Evolutionary conservation across 2,888 invertebrate species (phyloP), one percentile per base, ranked within the genome.

Genomic region (Archips crataeganus): DNA sequence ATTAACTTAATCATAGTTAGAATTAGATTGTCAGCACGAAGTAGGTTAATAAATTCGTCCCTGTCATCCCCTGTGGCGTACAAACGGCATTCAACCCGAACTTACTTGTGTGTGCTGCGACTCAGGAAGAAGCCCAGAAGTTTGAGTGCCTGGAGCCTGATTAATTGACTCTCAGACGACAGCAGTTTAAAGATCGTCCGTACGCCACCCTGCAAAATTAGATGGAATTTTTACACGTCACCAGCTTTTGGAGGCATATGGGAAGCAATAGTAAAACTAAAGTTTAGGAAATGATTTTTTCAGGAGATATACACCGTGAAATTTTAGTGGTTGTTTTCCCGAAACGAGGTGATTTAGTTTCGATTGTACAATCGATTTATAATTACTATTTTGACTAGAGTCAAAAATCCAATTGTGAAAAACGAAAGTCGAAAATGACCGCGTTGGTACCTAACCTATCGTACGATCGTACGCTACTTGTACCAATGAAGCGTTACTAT

Each of bases 61-160:
- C 3, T 10, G 42, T 66, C 66, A 39, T 34, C 39, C 54, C 57
- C 57, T 32, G 57, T 11, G 57, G 57, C 57, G 57, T 32, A 57
- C 57, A 57, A 57, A 57, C 57, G 23, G 11, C 10, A 10, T 57
- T 57, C 57, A 57, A 32, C 15, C 57, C 23, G 15, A 57, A 57
- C 57, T 57, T 57, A 54, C 98, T 99, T 99, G 92, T 99, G 98
- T 79, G 99, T 99, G 90, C 99, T 99, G 80, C 99, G 96, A 87
- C 99, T 99, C 45, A 99, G 95, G 95, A 99, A 99, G 94, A 99
- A 99, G 75, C 99, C 99, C 60, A 99, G 95, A 61, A 99, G 95
- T 91, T 99, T 99, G 62, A 99, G 95, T 4, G 99, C 98, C 90
- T 99, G 99, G 75, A 99, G 95, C 80, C 99, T 96, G 84, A 99